Percentiles rank a stretch among this genome's conserved stretches.
These are phyloP conservation scores for Lasioglossum lativentre DNA, from an alignment of 2,888 invertebrate species.

Conservation along the genomic window DNA sequence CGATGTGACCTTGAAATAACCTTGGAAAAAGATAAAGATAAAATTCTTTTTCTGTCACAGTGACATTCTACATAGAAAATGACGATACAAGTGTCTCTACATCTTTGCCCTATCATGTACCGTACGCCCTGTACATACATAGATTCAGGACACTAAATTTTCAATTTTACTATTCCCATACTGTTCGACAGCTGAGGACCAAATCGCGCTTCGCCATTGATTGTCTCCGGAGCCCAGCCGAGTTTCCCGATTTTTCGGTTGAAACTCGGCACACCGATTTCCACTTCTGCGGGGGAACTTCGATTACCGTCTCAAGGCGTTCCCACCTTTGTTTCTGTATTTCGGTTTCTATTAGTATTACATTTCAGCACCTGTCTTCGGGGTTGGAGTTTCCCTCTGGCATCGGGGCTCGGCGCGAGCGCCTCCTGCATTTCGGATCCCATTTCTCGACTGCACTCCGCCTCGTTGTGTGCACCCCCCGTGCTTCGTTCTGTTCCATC, in stretches of 20 bases:
- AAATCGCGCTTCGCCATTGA: neutral
- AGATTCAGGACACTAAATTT: neutral
- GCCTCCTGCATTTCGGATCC: neutral
- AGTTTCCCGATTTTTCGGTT: too few species aligned
- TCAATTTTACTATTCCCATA: neutral
- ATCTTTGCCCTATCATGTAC: too few species aligned
- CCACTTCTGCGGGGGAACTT: constrained; percentile 26
- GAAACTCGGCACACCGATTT: constrained; percentile 15
- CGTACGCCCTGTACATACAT: too few species aligned
- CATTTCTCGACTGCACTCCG: neutral
- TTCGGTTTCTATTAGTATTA: constrained; percentile 54
- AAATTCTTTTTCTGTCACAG: too few species aligned
- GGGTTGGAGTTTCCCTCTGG: neutral
- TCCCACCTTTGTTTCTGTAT: constrained; percentile 47
- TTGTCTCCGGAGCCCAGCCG: neutral
- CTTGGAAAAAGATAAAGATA: too few species aligned
- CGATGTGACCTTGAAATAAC: too few species aligned
- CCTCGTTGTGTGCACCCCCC: neutral
- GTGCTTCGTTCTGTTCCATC: neutral
- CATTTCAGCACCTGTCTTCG: constrained; percentile 39
- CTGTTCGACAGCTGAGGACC: neutral
- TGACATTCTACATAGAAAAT: too few species aligned
- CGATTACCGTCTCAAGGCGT: constrained; percentile 40
- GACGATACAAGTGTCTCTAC: too few species aligned
- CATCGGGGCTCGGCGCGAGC: neutral